phyloP scores from a whole-genome alignment of 1,140 invertebrate genomes.

The Solen grandis region DNA sequence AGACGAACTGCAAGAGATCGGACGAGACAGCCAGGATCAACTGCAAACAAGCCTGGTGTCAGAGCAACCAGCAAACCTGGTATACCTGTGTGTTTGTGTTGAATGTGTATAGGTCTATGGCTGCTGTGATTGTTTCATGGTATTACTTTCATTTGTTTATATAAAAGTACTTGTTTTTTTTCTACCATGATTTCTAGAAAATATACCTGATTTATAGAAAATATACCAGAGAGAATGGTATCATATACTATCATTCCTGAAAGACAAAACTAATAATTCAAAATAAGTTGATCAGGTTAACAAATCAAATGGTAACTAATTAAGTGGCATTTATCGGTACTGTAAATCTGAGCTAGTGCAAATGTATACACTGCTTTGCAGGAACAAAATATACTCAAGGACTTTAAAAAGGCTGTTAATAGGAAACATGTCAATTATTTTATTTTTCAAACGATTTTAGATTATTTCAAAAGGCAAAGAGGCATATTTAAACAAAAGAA shows the following conservation, averaged over 20 bases:
- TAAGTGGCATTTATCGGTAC: constrained; percentile 5
- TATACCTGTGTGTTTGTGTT: background rate
- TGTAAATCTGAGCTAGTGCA: too few relatives aligned
- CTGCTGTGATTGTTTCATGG: background rate
- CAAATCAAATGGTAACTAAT: background rate
- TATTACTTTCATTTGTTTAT: background rate
- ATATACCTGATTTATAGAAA: constrained; percentile 4
- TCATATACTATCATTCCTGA: background rate
- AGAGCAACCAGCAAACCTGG: background rate
- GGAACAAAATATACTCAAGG: too few relatives aligned
- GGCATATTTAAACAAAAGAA: too few relatives aligned
- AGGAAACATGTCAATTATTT: too few relatives aligned
- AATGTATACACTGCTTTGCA: too few relatives aligned
- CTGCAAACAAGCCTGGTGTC: background rate
- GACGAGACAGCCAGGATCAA: constrained; percentile 36
- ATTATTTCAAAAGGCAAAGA: too few relatives aligned
- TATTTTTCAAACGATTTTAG: too few relatives aligned
- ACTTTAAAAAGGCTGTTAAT: too few relatives aligned
- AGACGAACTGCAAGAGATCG: background rate
- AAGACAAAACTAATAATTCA: background rate
- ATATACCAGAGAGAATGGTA: constrained; percentile 6
- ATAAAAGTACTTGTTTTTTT: background rate
- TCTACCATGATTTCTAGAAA: background rate
- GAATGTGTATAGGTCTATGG: background rate
- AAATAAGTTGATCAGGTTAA: background rate